Conservation (phyloP, 2,888 invertebrate genomes). For the Heteropelma amictum region DNA sequence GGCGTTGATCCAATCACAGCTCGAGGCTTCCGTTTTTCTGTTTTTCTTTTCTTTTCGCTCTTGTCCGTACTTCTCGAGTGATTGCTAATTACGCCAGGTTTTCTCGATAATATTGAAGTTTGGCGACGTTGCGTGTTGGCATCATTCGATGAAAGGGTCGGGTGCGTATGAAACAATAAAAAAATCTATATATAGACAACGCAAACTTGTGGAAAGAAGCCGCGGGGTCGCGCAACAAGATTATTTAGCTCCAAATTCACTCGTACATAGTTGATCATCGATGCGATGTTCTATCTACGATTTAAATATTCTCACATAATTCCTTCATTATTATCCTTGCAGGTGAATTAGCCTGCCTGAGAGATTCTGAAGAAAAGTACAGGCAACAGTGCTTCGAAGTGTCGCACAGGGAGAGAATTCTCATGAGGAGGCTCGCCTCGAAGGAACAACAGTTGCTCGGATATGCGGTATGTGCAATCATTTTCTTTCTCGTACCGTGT, state of each 20-base stretch:
- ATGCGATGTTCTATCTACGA: background rate
- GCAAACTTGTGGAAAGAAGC: constrained; percentile 15
- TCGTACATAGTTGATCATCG: constrained; percentile 4
- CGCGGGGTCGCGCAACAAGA: background rate
- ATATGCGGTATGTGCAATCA: constrained; percentile 87
- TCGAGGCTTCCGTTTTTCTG: constrained; percentile 14
- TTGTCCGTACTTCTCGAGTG: background rate
- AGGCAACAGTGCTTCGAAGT: constrained; percentile 91
- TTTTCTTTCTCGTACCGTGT: background rate
- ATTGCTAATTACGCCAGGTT: constrained; percentile 2
- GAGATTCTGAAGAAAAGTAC: constrained; percentile 88
- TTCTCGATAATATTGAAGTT: background rate
- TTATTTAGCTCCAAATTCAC: constrained; percentile 1
- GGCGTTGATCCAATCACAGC: constrained; percentile 22
- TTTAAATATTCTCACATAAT: constrained; percentile 15
- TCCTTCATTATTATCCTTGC: constrained; percentile 71
- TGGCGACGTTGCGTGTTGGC: background rate
- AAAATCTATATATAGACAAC: background rate
- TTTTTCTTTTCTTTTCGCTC: constrained; percentile 1
- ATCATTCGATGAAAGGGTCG: constrained; percentile 12
- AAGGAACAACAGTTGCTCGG: constrained; percentile 99
- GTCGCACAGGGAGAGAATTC: constrained; percentile 93
- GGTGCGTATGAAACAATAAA: background rate
- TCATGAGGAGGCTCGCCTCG: constrained; percentile 93
- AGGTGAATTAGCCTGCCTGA: constrained; percentile 86